These are phyloP conservation scores for Heliconius himera DNA, from an alignment of 1,140 invertebrate genomes.

Conservation along the genomic window DNA sequence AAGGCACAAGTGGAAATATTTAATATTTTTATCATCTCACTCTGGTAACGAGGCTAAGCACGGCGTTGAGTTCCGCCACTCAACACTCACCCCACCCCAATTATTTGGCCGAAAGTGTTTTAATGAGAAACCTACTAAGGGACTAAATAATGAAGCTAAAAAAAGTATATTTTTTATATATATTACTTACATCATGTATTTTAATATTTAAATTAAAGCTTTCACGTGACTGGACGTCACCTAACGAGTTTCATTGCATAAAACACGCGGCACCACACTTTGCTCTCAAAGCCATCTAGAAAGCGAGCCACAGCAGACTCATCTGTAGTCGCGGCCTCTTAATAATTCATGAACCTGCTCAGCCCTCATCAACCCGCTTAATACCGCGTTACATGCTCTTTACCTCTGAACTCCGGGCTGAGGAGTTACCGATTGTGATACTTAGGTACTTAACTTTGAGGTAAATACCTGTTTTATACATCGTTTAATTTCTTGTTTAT, in stretches of 20 bases:
- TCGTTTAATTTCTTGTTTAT: not conserved
- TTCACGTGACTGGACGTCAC: not conserved
- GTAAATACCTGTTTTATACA: not conserved
- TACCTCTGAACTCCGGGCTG: conserved; percentile 17
- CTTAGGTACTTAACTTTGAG: conserved; percentile 13
- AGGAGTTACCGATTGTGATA: conserved; percentile 22
- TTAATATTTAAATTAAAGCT: conserved; percentile 13
- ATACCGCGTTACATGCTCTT: conserved; percentile 33
- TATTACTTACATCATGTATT: not conserved
- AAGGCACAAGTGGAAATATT: too few species aligned
- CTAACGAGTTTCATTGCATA: conserved; percentile 12
- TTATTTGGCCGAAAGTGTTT: too few species aligned
- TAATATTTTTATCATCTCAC: too few species aligned
- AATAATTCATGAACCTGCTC: conserved; percentile 33
- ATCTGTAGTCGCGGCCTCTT: conserved; percentile 31
- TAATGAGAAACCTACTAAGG: too few species aligned
- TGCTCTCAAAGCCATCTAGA: conserved; percentile 30
- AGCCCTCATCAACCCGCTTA: conserved; percentile 32
- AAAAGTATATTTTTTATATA: too few species aligned
- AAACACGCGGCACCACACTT: conserved; percentile 23
- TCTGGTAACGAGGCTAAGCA: too few species aligned
- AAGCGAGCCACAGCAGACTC: conserved; percentile 29
- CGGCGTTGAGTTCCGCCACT: too few species aligned
- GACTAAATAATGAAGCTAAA: too few species aligned
- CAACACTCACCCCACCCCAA: too few species aligned